These are phyloP conservation scores for Platysternon megacephalum DNA, from an alignment of 2,113 vertebrate genomes.

Conservation along the genomic window DNA sequence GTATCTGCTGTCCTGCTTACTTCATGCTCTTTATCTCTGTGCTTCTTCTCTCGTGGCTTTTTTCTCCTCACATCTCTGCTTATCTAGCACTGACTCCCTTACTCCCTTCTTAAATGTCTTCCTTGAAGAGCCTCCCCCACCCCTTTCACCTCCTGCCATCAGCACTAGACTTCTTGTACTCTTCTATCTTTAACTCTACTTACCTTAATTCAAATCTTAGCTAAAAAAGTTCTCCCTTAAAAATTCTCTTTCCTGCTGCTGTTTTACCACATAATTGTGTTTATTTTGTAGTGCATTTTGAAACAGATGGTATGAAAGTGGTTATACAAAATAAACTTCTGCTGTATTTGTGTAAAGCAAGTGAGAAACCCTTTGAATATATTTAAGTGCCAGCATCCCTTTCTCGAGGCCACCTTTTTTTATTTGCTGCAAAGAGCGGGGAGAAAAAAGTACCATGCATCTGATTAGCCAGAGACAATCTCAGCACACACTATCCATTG, in stretches of 20 bases:
- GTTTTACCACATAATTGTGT: neutral
- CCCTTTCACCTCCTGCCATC: slow-evolving; percentile 8
- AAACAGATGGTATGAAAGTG: neutral
- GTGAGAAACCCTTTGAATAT: neutral
- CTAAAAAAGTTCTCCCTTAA: neutral
- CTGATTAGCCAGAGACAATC: neutral
- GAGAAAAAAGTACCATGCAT: neutral
- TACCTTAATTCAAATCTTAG: neutral
- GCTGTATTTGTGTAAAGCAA: neutral
- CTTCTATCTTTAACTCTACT: neutral
- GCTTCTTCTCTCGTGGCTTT: neutral
- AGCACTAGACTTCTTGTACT: neutral
- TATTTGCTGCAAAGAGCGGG: neutral
- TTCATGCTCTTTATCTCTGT: neutral
- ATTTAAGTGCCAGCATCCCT: neutral
- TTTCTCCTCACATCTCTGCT: neutral
- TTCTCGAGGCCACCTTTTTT: neutral
- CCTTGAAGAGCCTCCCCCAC: neutral
- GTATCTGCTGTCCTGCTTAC: neutral
- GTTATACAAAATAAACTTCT: neutral
- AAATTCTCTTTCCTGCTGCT: neutral
- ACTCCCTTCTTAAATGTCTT: neutral
- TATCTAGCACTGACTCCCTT: neutral
- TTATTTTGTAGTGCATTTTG: neutral
- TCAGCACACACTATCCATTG: neutral